phyloP scores from a whole-genome alignment of 2,113 vertebrate species.

The Protobothrops flavoviridis region DNA sequence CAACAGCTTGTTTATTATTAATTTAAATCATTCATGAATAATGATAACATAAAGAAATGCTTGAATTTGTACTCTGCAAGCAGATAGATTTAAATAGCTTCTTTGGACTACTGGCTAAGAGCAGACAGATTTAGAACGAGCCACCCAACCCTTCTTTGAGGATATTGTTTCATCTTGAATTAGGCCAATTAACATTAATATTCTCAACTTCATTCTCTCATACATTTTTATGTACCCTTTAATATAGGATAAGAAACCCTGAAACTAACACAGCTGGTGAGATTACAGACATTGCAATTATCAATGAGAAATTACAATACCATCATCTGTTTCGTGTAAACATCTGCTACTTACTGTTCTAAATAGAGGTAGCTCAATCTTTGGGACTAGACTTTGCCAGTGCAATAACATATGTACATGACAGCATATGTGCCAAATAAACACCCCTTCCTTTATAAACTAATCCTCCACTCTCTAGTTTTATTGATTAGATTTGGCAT shows the following conservation, averaged over 20 bases:
- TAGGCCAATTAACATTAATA: slow-evolving; percentile 6
- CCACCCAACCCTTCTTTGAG: not conserved
- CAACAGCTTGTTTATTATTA: not conserved
- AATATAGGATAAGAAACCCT: not conserved
- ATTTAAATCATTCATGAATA: not conserved
- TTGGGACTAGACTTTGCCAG: not conserved
- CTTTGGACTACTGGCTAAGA: not conserved
- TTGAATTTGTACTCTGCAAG: not conserved
- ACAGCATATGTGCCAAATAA: not conserved
- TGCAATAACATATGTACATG: not conserved
- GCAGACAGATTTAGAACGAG: not conserved
- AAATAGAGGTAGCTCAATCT: not conserved
- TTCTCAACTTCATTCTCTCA: not conserved
- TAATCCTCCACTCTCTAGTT: not conserved
- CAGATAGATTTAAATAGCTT: not conserved
- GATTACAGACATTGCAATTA: slow-evolving; percentile 15
- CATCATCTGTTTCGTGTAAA: slow-evolving; percentile 6
- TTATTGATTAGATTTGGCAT: not conserved
- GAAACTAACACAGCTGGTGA: not conserved
- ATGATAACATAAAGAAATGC: not conserved
- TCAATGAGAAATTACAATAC: not conserved
- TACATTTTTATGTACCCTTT: not conserved
- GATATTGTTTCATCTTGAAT: not conserved
- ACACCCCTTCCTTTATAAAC: not conserved
- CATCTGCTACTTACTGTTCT: not conserved